Percentiles rank a stretch among this genome's conserved stretches.
These are phyloP conservation scores for Boleophthalmus pectinirostris DNA, from an alignment of 2,113 vertebrate species.

Conservation along the genomic window DNA sequence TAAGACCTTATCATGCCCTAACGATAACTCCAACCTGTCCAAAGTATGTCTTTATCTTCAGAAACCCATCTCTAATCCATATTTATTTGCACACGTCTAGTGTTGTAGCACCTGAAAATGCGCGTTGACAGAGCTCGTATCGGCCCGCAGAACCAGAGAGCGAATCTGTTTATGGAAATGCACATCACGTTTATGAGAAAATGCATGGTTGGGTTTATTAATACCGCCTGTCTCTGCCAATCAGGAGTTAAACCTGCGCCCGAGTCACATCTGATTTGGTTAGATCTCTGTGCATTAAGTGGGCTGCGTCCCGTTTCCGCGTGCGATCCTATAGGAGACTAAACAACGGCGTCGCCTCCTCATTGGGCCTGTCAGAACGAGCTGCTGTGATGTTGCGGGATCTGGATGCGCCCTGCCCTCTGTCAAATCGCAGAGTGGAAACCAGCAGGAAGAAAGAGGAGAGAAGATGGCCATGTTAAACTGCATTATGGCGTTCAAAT, in stretches of 20 bases:
- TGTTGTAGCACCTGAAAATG: not conserved
- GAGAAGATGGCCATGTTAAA: constrained; percentile 59
- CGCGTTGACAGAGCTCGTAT: not conserved
- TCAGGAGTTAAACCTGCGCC: constrained; percentile 47
- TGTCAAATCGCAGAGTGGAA: constrained; percentile 52
- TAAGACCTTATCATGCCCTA: not conserved
- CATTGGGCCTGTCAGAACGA: constrained; percentile 62
- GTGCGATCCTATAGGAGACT: constrained; percentile 57
- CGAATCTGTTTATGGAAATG: constrained; percentile 26
- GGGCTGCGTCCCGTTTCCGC: constrained; percentile 41
- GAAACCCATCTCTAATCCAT: not conserved
- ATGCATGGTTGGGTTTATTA: constrained; percentile 72
- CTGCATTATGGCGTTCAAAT: constrained; percentile 58
- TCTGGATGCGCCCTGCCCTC: constrained; percentile 48
- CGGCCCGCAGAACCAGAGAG: not conserved
- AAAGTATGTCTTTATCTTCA: too few species aligned
- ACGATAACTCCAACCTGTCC: not conserved
- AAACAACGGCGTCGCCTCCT: constrained; percentile 67
- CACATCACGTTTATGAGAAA: constrained; percentile 61
- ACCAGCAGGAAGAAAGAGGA: constrained; percentile 32
- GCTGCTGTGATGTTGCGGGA: constrained; percentile 45
- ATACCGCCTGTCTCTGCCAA: constrained; percentile 67
- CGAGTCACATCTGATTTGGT: constrained; percentile 63
- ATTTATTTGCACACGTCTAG: not conserved
- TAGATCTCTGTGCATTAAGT: constrained; percentile 49